Evolutionary conservation across 1,140 invertebrate genomes (phyloP).

Genomic region (Trinorchestia longiramus): DNA sequence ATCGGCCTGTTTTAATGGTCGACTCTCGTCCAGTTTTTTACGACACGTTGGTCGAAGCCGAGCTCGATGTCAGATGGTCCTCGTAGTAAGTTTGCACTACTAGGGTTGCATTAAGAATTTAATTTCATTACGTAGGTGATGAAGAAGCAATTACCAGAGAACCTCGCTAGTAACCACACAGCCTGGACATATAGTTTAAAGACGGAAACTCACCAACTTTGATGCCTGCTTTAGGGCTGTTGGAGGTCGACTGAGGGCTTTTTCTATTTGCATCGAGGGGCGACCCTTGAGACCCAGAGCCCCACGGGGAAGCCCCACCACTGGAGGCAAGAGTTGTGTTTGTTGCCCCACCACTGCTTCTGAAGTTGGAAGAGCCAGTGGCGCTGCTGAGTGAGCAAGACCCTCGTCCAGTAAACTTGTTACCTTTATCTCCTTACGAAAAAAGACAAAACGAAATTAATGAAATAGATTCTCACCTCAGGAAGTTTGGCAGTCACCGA

Average conservation of each 20-base stretch:
- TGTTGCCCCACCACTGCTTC: conserved; percentile 35
- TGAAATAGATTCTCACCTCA: background rate
- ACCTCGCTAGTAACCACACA: no score
- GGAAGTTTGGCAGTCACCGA: background rate
- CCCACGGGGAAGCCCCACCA: conserved; percentile 67
- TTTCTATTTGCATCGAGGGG: background rate
- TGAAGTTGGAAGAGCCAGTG: conserved; percentile 18
- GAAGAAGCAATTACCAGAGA: no score
- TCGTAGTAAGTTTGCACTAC: no score
- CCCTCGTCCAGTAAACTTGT: conserved; percentile 60
- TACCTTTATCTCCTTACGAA: conserved; percentile 58
- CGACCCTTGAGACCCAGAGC: background rate
- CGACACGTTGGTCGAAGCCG: no score
- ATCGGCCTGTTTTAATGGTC: no score
- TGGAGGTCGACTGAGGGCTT: conserved; percentile 3
- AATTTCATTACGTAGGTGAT: no score
- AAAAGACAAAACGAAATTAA: background rate
- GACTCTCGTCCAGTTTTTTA: no score
- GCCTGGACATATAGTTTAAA: no score
- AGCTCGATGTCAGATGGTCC: no score
- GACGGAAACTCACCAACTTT: background rate
- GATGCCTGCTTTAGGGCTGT: conserved; percentile 12
- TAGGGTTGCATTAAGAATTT: no score
- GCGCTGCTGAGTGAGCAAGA: conserved; percentile 29
- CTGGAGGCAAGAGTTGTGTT: conserved; percentile 26